phyloP scores from a whole-genome alignment of 2,113 vertebrate species.

The Spea multiplicata region DNA sequence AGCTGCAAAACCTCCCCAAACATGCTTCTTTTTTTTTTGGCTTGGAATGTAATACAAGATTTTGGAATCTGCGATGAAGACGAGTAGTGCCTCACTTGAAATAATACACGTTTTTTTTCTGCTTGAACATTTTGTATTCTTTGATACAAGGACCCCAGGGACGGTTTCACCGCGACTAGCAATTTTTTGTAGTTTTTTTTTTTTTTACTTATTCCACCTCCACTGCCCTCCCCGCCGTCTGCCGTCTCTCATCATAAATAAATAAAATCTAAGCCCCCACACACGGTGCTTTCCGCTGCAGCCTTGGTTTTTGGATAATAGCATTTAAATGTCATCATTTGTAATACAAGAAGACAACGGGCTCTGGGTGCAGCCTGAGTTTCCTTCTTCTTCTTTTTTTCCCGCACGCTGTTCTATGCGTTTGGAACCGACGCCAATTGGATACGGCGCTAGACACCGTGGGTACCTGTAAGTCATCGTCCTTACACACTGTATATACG shows the following conservation, averaged over 20 bases:
- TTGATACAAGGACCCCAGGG: background rate
- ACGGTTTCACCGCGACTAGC: background rate
- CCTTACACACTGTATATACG: too few species aligned
- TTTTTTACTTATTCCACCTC: background rate
- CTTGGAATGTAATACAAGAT: background rate
- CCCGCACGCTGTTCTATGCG: background rate
- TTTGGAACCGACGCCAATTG: background rate
- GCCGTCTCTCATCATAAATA: background rate
- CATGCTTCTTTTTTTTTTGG: background rate
- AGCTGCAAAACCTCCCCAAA: background rate
- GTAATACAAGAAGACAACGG: slow-evolving; percentile 8
- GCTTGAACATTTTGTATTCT: slow-evolving; percentile 15
- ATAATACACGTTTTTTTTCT: slow-evolving; percentile 10
- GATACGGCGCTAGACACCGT: too few species aligned
- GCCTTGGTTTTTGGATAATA: slow-evolving; percentile 7
- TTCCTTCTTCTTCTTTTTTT: background rate
- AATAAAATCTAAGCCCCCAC: slow-evolving; percentile 18
- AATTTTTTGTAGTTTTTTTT: background rate
- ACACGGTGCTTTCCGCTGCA: slow-evolving; percentile 1
- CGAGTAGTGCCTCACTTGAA: background rate
- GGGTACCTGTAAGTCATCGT: too few species aligned
- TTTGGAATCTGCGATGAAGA: background rate
- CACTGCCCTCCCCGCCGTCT: slow-evolving; percentile 4
- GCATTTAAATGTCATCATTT: slow-evolving; percentile 1
- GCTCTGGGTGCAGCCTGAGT: background rate